phyloP scores from a whole-genome alignment of 2,113 vertebrate species.

The Pan paniscus region DNA sequence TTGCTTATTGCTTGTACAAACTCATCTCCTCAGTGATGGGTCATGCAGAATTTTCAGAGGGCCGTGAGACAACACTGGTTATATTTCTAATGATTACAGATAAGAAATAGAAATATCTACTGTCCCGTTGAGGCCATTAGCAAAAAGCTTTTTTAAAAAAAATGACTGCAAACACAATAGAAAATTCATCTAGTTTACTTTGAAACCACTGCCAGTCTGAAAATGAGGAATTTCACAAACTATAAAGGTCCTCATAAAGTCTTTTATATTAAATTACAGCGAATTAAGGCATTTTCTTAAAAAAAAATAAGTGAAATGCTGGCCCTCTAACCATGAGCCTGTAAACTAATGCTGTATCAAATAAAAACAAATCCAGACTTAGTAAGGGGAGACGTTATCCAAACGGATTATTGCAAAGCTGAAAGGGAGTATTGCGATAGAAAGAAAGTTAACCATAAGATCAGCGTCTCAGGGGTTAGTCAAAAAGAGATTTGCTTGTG shows the following conservation, averaged over 20 bases:
- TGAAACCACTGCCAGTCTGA: not conserved
- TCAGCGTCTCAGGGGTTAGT: not conserved
- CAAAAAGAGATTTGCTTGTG: not conserved
- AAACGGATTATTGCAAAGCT: not conserved
- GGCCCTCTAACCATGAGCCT: not conserved
- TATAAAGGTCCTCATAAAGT: not conserved
- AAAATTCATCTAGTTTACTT: not conserved
- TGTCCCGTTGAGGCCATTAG: not conserved
- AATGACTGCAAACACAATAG: not conserved
- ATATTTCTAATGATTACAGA: not conserved
- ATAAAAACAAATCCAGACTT: not conserved
- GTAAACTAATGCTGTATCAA: not conserved
- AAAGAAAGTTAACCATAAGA: not conserved
- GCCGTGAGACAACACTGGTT: not conserved
- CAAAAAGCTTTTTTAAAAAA: slow-evolving; percentile 4
- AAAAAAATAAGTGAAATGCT: not conserved
- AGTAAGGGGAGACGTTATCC: not conserved
- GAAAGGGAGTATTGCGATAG: not conserved
- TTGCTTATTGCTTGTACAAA: not conserved
- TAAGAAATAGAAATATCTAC: not conserved
- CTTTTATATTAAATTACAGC: not conserved
- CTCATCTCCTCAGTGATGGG: not conserved
- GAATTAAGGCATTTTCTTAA: not conserved
- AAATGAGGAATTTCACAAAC: slow-evolving; percentile 15
- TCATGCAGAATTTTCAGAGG: not conserved